phyloP scores from a whole-genome alignment of 2,113 vertebrate species.

The Pluvialis apricaria region DNA sequence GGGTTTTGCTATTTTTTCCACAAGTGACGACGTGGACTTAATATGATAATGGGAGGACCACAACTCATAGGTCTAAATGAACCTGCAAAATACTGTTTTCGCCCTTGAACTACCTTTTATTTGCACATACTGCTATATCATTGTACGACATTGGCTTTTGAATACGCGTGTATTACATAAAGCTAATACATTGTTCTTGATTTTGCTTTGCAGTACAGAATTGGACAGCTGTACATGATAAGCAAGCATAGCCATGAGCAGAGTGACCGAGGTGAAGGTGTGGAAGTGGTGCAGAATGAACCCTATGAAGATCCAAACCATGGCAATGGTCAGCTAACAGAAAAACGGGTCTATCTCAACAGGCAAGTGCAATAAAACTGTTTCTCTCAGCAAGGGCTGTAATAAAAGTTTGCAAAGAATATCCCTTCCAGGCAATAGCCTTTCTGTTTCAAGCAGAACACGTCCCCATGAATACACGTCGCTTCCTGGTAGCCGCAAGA shows the following conservation, averaged over 20 bases:
- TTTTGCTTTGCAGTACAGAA: conserved; percentile 76
- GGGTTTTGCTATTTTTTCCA: not conserved
- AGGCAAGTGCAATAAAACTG: conserved; percentile 73
- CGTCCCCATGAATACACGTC: not conserved
- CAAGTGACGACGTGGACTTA: not conserved
- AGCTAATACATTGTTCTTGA: not conserved
- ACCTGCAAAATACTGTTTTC: not conserved
- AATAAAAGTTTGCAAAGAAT: not conserved
- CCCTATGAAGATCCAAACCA: conserved; percentile 89
- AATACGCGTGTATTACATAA: not conserved
- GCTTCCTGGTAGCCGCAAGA: not conserved
- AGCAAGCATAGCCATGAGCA: conserved; percentile 96
- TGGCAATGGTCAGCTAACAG: conserved; percentile 93
- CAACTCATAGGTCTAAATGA: not conserved
- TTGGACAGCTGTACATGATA: conserved; percentile 94
- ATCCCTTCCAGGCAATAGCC: not conserved
- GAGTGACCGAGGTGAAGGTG: conserved; percentile 93
- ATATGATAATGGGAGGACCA: not conserved
- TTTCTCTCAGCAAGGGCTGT: not conserved
- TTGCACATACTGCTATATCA: not conserved
- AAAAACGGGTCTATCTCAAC: conserved; percentile 97
- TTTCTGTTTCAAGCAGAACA: not conserved
- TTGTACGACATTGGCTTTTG: not conserved
- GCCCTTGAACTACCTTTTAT: not conserved
- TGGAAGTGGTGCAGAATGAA: conserved; percentile 94